phyloP scores from a whole-genome alignment of 2,113 vertebrate species.

The Psittacus erithacus region DNA sequence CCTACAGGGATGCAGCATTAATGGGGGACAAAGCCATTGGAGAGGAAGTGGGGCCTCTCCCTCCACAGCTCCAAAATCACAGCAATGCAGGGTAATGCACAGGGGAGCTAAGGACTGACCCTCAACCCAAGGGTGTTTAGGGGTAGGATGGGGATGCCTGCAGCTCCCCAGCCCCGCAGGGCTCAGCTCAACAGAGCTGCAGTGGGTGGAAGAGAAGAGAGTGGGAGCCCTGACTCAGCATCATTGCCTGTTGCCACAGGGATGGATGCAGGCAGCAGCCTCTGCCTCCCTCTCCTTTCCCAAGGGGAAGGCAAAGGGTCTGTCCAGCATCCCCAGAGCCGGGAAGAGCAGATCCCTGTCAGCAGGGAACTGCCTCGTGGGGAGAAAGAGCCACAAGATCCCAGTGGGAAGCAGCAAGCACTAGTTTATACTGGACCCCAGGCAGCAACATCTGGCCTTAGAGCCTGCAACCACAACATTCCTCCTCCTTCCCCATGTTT shows the following conservation, averaged over 20 bases:
- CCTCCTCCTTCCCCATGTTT: not conserved
- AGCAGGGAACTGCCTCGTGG: not conserved
- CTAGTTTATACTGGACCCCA: not conserved
- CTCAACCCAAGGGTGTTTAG: accelerated
- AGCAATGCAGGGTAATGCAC: accelerated
- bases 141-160: not conserved
- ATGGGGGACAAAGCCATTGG: not conserved
- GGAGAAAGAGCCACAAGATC: not conserved
- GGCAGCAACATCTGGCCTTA: not conserved
- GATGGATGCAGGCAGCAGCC: not conserved
- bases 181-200: not conserved
- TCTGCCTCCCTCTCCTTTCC: not conserved
- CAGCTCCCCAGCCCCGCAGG: not conserved
- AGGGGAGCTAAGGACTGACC: not conserved
- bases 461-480: accelerated
- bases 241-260: accelerated
- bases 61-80: not conserved
- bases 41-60: not conserved
- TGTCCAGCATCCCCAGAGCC: accelerated
- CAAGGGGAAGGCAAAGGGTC: accelerated
- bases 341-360: accelerated
- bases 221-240: not conserved
- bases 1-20: accelerated
- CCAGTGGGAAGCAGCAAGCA: not conserved
- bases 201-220: not conserved